These are phyloP conservation scores for Anthoptus insignis DNA, from an alignment of 2,888 invertebrate species.

Conservation along the genomic window DNA sequence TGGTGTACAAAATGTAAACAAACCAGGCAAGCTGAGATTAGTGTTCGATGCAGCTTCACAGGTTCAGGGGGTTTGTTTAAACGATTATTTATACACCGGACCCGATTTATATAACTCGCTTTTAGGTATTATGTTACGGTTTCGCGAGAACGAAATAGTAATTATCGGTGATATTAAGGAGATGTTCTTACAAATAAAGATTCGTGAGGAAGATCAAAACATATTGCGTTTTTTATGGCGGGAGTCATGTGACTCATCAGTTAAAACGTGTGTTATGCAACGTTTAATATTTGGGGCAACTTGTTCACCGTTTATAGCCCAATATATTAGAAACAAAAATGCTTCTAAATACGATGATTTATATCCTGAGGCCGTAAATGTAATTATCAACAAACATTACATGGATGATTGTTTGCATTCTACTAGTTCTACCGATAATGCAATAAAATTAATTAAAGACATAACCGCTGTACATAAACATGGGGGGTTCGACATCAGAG, in stretches of 20 bases:
- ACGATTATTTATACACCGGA: slow-evolving; percentile 40
- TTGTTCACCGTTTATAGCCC: slow-evolving; percentile 47
- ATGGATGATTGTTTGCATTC: slow-evolving; percentile 45
- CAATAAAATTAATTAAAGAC: slow-evolving; percentile 36
- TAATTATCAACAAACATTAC: slow-evolving; percentile 42
- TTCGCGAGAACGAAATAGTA: slow-evolving; percentile 28
- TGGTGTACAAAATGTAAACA: slow-evolving; percentile 44
- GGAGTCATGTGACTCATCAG: slow-evolving; percentile 12
- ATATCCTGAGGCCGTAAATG: slow-evolving; percentile 40
- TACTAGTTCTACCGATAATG: slow-evolving; percentile 12
- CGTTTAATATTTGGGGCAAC: slow-evolving; percentile 45
- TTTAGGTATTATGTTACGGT: slow-evolving; percentile 40
- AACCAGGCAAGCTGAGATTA: slow-evolving; percentile 43
- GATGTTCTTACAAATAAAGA: slow-evolving; percentile 42
- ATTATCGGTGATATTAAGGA: slow-evolving; percentile 22
- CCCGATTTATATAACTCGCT: slow-evolving; percentile 45
- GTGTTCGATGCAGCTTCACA: slow-evolving; percentile 43
- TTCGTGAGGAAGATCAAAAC: slow-evolving; percentile 31
- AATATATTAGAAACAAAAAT: slow-evolving; percentile 42
- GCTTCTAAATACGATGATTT: slow-evolving; percentile 31
- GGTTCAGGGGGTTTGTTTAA: slow-evolving; percentile 37
- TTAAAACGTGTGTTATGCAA: slow-evolving; percentile 31
- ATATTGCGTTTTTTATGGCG: slow-evolving; percentile 41
- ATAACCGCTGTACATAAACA: slow-evolving; percentile 36
- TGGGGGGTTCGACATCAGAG: slow-evolving; percentile 40